Evolutionary conservation across 2,797 vertebrate species (phyloP).

Genomic region (Enteromius unitaeniatus): DNA sequence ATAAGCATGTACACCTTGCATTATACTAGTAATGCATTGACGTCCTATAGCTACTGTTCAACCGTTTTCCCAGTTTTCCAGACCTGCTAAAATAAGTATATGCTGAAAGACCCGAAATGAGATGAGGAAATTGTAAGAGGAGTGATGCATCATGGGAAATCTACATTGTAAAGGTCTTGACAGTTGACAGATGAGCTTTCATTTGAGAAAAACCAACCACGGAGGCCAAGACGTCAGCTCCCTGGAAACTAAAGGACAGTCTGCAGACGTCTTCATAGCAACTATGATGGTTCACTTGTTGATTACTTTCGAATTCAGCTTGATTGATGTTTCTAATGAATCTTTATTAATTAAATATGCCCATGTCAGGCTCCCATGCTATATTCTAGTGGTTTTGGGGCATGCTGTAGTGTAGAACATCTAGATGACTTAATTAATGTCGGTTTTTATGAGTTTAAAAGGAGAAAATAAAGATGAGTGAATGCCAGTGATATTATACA

Average conservation of each 20-base stretch:
- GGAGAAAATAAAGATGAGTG: neutral
- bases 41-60: neutral
- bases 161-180: constrained; percentile 82
- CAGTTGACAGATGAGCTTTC: constrained; percentile 86
- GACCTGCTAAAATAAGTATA: neutral
- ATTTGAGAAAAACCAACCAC: constrained; percentile 80
- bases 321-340: constrained; percentile 32
- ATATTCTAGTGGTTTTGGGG: neutral
- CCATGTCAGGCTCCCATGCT: constrained; percentile 4
- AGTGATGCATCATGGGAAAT: constrained; percentile 76
- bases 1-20: neutral
- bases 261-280: constrained; percentile 49
- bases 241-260: constrained; percentile 78
- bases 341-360: constrained; percentile 1
- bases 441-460: neutral
- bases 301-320: neutral
- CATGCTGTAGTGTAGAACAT: neutral
- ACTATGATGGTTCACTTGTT: constrained; percentile 1
- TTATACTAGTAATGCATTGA: neutral
- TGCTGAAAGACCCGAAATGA: constrained; percentile 64
- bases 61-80: neutral
- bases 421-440: neutral
- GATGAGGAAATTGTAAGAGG: constrained; percentile 75
- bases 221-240: constrained; percentile 74
- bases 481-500: neutral